Conservation (phyloP, 2,113 vertebrate species). For the Gymnorhina tibicen region DNA sequence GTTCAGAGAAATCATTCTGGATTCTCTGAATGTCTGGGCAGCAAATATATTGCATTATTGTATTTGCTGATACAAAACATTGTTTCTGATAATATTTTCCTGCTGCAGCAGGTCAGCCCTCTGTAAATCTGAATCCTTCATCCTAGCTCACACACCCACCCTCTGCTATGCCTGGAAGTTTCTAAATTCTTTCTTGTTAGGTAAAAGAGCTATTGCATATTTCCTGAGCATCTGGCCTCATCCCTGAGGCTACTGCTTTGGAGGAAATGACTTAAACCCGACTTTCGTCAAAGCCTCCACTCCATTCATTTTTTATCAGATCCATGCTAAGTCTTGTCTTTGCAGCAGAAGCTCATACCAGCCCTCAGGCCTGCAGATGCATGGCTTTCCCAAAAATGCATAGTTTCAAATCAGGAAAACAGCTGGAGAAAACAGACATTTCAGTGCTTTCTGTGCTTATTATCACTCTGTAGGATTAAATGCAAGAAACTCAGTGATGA, state of each 20-base stretch:
- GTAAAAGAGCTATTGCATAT: neutral
- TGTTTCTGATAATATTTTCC: neutral
- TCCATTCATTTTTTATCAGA: neutral
- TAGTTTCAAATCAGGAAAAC: neutral
- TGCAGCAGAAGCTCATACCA: neutral
- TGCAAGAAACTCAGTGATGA: neutral
- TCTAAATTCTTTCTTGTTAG: neutral
- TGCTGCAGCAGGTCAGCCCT: neutral
- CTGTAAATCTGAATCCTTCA: neutral
- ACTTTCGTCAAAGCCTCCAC: neutral
- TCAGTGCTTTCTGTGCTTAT: neutral
- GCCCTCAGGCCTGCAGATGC: neutral
- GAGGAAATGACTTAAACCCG: neutral
- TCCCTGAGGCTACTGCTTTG: neutral
- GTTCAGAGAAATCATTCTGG: neutral
- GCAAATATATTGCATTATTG: neutral
- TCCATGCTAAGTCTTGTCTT: neutral
- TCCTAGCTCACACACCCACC: neutral
- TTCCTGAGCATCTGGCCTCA: neutral
- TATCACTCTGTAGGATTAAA: neutral
- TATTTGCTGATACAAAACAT: neutral
- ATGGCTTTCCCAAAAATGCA: neutral
- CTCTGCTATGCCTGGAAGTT: neutral
- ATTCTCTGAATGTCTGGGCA: neutral
- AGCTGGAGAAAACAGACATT: neutral